Conservation (phyloP, 2,113 vertebrate species). For the Columba livia region DNA sequence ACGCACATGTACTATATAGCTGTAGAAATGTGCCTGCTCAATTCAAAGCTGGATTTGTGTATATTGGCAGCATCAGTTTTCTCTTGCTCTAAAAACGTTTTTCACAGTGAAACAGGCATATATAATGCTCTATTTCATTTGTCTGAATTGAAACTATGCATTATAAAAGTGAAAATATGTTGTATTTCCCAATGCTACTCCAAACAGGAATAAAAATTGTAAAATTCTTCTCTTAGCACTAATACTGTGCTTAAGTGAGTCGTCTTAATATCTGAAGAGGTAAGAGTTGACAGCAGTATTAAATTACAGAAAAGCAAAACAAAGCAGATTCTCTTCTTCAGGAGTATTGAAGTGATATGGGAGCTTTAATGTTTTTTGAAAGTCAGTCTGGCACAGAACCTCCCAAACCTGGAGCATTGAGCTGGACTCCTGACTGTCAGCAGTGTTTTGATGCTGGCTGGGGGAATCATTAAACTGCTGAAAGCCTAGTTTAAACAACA, state of each 20-base stretch:
- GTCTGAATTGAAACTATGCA: background rate
- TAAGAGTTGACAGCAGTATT: background rate
- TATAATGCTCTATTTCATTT: background rate
- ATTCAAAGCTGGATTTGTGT: background rate
- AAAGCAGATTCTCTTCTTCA: background rate
- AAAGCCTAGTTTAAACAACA: background rate
- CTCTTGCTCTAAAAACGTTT: background rate
- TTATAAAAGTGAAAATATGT: background rate
- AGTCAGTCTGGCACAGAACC: accelerated
- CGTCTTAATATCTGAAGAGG: background rate
- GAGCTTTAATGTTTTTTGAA: background rate
- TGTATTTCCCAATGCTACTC: background rate
- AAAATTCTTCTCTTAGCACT: background rate
- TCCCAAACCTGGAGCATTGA: background rate
- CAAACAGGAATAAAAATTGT: background rate
- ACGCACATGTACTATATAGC: background rate
- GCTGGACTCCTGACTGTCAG: background rate
- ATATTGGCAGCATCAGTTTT: background rate
- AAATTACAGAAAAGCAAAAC: background rate
- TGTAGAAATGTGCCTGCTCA: slow-evolving; percentile 18
- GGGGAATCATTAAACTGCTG: background rate
- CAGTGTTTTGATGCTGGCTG: background rate
- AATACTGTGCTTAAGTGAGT: background rate
- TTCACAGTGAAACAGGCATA: background rate
- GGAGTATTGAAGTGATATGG: background rate